Evolutionary conservation across 2,888 invertebrate species (phyloP).

Genomic region (Thera britannica): DNA sequence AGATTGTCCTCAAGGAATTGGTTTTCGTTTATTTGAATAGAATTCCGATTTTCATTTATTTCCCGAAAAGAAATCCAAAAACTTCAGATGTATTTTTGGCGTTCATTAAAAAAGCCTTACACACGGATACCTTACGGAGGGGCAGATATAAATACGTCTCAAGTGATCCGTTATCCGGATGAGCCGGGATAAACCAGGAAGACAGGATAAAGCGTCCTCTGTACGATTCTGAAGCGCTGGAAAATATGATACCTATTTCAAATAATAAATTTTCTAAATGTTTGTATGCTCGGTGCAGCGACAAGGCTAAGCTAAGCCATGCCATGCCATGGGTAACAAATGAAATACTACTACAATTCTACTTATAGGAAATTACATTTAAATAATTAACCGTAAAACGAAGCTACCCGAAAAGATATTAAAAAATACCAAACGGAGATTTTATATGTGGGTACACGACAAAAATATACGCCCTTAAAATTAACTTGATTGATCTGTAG

Average conservation of each 20-base stretch:
- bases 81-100: background rate
- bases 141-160: conserved; percentile 36
- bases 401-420: too few relatives aligned
- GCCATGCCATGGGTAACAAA: too few relatives aligned
- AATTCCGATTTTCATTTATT: too few relatives aligned
- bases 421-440: too few relatives aligned
- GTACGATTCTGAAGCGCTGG: conserved; percentile 28
- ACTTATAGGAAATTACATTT: too few relatives aligned
- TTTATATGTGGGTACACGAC: too few relatives aligned
- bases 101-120: conserved; percentile 36
- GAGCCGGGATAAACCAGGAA: conserved; percentile 35
- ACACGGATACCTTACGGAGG: conserved; percentile 25
- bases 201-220: conserved; percentile 25
- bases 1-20: background rate
- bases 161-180: conserved; percentile 39
- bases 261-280: conserved; percentile 3
- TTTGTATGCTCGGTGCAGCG: background rate
- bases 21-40: too few relatives aligned
- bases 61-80: background rate
- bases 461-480: too few relatives aligned
- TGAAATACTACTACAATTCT: too few relatives aligned
- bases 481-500: too few relatives aligned
- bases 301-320: too few relatives aligned
- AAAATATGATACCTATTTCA: conserved; percentile 25
- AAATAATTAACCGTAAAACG: too few relatives aligned